Conservation (phyloP, 2,888 invertebrate genomes). For the Sclerodermus sp. region DNA sequence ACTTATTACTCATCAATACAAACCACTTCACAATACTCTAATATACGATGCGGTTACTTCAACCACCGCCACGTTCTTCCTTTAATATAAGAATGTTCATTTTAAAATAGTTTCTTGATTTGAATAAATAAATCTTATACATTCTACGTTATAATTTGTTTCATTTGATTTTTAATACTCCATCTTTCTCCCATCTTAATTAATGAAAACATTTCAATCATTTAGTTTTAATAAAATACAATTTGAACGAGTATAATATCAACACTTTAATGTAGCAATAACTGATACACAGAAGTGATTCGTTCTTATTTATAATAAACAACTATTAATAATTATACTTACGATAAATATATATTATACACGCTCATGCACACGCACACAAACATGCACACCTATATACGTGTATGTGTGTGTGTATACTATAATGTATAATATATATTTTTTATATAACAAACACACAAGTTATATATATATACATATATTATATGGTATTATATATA, state of each 20-base stretch:
- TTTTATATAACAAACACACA: background rate
- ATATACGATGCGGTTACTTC: slow-evolving; percentile 93
- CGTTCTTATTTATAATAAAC: slow-evolving; percentile 50
- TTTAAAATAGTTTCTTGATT: background rate
- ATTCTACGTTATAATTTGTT: background rate
- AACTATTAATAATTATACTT: slow-evolving; percentile 48
- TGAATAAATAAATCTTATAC: background rate
- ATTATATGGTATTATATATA: slow-evolving; percentile 12
- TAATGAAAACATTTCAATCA: slow-evolving; percentile 16
- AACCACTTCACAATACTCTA: slow-evolving; percentile 93
- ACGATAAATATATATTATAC: slow-evolving; percentile 47
- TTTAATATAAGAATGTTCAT: slow-evolving; percentile 59
- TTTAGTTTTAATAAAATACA: slow-evolving; percentile 24
- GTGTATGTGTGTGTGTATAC: background rate
- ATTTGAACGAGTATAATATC: slow-evolving; percentile 52
- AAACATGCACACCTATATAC: too few species aligned
- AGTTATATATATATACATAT: background rate
- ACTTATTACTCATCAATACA: slow-evolving; percentile 92
- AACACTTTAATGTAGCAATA: slow-evolving; percentile 55
- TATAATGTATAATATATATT: background rate
- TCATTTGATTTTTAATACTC: background rate
- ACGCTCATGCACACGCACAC: too few species aligned
- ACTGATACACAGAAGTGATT: slow-evolving; percentile 49
- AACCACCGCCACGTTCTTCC: slow-evolving; percentile 77
- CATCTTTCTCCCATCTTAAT: slow-evolving; percentile 8